Evolutionary conservation across 53 echinoderm and acorn worm species (phyloP).

Genomic region (Hippasteria phrygiana): DNA sequence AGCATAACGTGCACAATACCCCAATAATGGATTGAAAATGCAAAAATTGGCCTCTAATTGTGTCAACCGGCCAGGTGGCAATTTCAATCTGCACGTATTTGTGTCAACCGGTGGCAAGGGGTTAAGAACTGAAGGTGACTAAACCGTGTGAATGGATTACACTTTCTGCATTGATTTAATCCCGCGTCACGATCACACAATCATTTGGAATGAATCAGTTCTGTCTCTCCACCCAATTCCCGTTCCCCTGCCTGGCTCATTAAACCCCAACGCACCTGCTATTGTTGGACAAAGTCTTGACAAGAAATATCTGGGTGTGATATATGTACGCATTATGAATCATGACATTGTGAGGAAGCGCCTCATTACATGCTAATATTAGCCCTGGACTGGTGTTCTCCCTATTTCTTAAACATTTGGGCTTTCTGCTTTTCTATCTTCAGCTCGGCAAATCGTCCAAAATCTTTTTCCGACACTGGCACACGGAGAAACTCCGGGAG

Average conservation of each 20-base stretch:
- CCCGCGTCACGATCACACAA: neutral
- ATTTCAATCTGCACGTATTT: too few species aligned
- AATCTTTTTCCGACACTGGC: constrained; percentile 92
- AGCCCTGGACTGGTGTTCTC: neutral
- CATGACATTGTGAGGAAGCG: constrained; percentile 48
- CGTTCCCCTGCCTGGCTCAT: neutral
- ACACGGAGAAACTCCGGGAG: constrained; percentile 80
- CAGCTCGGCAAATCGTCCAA: constrained; percentile 86
- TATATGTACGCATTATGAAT: constrained; percentile 27
- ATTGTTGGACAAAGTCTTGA: neutral
- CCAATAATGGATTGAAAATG: too few species aligned
- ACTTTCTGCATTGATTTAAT: neutral
- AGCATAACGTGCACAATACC: too few species aligned
- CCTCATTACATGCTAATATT: neutral
- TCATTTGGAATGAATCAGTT: neutral
- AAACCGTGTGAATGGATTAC: neutral
- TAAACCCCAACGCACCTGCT: neutral
- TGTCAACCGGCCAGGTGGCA: too few species aligned
- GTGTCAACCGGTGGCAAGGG: too few species aligned
- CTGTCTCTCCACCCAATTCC: neutral
- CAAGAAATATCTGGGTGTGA: neutral
- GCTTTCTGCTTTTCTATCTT: constrained; percentile 7
- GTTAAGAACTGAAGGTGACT: too few species aligned
- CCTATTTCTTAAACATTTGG: neutral
- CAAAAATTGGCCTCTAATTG: too few species aligned